Evolutionary conservation across 2,113 vertebrate species (phyloP), one percentile per base, ranked within the genome.

Genomic region (Eptesicus fuscus): DNA sequence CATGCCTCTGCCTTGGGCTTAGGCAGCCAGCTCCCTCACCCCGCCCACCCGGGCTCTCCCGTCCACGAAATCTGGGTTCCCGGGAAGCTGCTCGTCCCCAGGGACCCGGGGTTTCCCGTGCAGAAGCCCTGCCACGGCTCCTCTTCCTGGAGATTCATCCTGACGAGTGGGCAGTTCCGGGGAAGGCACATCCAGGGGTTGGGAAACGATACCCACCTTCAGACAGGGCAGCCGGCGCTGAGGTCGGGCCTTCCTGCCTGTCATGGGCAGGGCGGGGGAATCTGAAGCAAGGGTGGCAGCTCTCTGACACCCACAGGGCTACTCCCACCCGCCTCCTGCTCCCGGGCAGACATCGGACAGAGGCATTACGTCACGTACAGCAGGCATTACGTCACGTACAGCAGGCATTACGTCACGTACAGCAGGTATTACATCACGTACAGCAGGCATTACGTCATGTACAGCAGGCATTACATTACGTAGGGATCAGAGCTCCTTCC

Each of bases 71-170:
- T 40, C 69, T 7, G 74, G 37, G 59, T 37, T 93, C 49, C 63
- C 40, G 6, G 40, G 35, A 5, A 10, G 5, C 7, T 9, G 9
- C 8, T 37, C 18, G 13, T 51, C 20, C 42, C 20, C 20, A 8
- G 16, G n/a, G 5, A 9, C 13, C 83, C 0, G 0, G 71, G 32
- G 59, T n/a, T 80, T 69, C 51, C 40, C 17, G 7, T 0, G 5
- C n/a, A 63, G 23, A 16, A 28, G 74, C 61, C 42, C 63, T 49
- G 30, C 83, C 47, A 7, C 30, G 22, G 8, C 2, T 18, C 10
- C 49, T 53, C 37, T 82, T 25, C 37, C 47, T 9, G 14, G 53
- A 88, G 69, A 35, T 2, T 9, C 25, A 14, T 44, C 83, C 12
- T 5, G 82, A 32, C 1, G 7, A 14, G 69, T 1, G 20, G 22